Percentiles rank a stretch among this genome's conserved stretches.
phyloP scores from a whole-genome alignment of 2,113 vertebrate genomes.

The Cichladusa arquata region DNA sequence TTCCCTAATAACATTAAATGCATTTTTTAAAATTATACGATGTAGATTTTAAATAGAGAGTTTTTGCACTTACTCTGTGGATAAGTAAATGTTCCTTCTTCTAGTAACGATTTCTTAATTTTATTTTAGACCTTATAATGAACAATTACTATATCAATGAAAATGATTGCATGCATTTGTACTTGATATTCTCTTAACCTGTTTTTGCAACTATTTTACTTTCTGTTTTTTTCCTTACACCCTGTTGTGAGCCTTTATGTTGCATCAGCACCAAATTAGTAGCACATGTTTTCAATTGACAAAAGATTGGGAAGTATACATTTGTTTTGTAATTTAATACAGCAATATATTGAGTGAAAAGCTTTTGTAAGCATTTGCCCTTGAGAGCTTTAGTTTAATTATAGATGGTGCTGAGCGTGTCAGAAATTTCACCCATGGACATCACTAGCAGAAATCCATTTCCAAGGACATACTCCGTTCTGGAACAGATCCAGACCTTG shows the following conservation, averaged over 20 bases:
- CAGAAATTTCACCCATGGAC: constrained; percentile 11
- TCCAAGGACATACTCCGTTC: constrained; percentile 13
- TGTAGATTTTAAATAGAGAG: background rate
- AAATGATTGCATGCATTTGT: background rate
- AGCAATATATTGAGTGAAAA: background rate
- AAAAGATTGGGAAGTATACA: background rate
- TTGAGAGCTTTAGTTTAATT: constrained; percentile 24
- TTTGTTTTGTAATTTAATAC: constrained; percentile 8
- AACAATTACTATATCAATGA: background rate
- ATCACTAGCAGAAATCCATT: background rate
- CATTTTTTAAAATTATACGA: background rate
- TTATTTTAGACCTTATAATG: background rate
- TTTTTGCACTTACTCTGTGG: background rate
- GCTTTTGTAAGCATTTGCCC: constrained; percentile 2
- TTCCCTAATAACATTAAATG: background rate
- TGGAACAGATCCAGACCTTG: constrained; percentile 3
- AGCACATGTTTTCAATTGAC: background rate
- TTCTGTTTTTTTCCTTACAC: background rate
- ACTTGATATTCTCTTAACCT: background rate
- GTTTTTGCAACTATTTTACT: background rate
- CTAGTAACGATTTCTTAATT: constrained; percentile 15
- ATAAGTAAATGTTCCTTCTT: background rate
- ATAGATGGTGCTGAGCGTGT: constrained; percentile 13
- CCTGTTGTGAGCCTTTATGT: background rate
- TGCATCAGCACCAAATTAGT: background rate